A percentile compares a stretch with the other conserved stretches of the same genome.
phyloP scores from a whole-genome alignment of 2,797 vertebrate genomes.

The Myiotriccus ornatus region DNA sequence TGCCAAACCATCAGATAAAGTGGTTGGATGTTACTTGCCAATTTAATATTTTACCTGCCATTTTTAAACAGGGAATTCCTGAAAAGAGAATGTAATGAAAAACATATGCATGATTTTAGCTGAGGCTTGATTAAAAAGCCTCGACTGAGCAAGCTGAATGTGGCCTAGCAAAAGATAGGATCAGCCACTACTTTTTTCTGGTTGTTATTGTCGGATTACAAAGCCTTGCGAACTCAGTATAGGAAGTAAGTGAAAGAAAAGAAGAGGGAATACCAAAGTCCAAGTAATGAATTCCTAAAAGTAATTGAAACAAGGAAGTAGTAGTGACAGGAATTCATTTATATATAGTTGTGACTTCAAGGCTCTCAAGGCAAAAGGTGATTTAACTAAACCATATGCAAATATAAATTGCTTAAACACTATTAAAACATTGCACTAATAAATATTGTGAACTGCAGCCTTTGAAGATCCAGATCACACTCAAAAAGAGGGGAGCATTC shows the following conservation, averaged over 20 bases:
- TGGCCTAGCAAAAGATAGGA: background rate
- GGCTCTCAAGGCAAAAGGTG: slow-evolving; percentile 30
- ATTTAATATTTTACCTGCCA: slow-evolving; percentile 44
- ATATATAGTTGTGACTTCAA: background rate
- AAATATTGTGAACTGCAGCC: slow-evolving; percentile 36
- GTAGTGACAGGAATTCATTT: slow-evolving; percentile 33
- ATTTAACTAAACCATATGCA: slow-evolving; percentile 35
- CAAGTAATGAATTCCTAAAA: slow-evolving; percentile 24
- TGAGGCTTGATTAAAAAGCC: background rate
- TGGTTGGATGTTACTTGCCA: slow-evolving; percentile 25
- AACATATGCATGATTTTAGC: background rate
- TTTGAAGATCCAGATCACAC: slow-evolving; percentile 60
- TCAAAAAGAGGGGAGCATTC: background rate
- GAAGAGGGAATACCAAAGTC: background rate
- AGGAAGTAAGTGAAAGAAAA: background rate
- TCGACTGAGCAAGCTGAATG: background rate
- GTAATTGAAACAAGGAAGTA: slow-evolving; percentile 64
- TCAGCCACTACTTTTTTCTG: slow-evolving; percentile 11
- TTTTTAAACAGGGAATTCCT: background rate
- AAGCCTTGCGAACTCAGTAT: background rate
- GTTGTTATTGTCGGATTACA: slow-evolving; percentile 2
- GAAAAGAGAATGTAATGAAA: background rate
- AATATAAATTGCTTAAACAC: slow-evolving; percentile 61
- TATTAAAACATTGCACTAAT: slow-evolving; percentile 37
- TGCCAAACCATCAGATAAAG: background rate